These are phyloP conservation scores for Callorhinus ursinus DNA, from an alignment of 2,113 vertebrate genomes.

Conservation along the genomic window DNA sequence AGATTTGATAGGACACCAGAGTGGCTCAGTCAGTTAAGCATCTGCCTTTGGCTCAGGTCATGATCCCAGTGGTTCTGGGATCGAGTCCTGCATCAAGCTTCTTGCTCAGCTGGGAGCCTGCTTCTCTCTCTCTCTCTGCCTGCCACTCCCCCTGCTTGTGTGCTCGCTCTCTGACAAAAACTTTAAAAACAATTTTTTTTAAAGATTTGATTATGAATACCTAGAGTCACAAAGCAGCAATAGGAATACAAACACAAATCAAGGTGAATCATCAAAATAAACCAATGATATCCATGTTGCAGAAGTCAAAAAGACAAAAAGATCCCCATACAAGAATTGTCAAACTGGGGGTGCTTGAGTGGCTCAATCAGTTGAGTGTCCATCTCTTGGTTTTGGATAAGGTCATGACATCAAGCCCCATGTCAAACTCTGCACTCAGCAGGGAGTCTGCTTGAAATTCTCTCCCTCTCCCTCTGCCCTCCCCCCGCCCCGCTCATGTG, in stretches of 20 bases:
- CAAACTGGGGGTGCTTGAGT: background rate
- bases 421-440: background rate
- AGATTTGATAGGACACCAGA: background rate
- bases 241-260: background rate
- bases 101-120: no score
- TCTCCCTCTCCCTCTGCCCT: background rate
- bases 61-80: no score
- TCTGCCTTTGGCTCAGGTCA: no score
- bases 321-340: background rate
- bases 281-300: background rate
- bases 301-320: background rate
- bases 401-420: background rate
- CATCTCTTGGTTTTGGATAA: background rate
- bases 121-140: no score
- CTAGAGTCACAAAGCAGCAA: constrained; percentile 16
- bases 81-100: no score
- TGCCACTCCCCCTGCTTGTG: no score
- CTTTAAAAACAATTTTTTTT: background rate
- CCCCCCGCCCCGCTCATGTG: background rate
- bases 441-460: background rate
- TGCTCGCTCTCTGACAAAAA: no score
- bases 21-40: no score
- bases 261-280: constrained; percentile 24
- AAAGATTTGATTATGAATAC: background rate
- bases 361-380: background rate